Percentiles rank a stretch among this genome's conserved stretches.
Evolutionary conservation across 2,113 vertebrate genomes (phyloP).

Genomic region (Spizaetus ornatus): DNA sequence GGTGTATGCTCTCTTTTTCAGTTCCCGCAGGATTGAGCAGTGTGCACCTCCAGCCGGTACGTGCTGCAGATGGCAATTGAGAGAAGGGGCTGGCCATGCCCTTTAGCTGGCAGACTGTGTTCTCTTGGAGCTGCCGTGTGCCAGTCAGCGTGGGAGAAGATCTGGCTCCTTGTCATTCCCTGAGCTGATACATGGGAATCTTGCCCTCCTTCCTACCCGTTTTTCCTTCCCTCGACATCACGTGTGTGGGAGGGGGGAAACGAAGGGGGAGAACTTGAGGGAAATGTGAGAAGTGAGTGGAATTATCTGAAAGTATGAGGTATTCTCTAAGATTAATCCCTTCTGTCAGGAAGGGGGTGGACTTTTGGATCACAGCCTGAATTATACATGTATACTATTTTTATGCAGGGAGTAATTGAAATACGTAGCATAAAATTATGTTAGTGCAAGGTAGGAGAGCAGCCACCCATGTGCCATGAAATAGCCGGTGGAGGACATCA

Average conservation of each 20-base stretch:
- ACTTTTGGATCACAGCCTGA: not conserved
- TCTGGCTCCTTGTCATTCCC: constrained; percentile 45
- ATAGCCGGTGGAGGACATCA: not conserved
- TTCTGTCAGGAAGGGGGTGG: constrained; percentile 29
- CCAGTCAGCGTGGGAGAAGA: constrained; percentile 59
- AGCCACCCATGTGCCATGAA: not conserved
- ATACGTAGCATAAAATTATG: not conserved
- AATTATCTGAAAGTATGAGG: constrained; percentile 41
- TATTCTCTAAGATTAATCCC: constrained; percentile 31
- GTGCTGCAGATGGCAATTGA: not conserved
- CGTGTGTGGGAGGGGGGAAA: constrained; percentile 39
- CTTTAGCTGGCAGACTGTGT: constrained; percentile 48
- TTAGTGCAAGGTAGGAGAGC: not conserved
- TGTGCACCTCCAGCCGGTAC: not conserved
- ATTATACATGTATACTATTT: constrained; percentile 1
- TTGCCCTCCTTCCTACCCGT: constrained; percentile 19
- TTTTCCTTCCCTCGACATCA: not conserved
- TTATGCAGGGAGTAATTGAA: constrained; percentile 20
- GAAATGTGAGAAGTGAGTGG: constrained; percentile 33
- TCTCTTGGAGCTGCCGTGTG: constrained; percentile 35
- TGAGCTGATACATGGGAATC: constrained; percentile 27
- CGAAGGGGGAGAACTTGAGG: not conserved
- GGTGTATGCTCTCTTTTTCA: not conserved
- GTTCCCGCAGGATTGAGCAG: not conserved
- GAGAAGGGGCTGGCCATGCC: constrained; percentile 29